phyloP scores from a whole-genome alignment of 37 sponge, comb jelly and placozoan species.

The Spongilla lacustris region DNA sequence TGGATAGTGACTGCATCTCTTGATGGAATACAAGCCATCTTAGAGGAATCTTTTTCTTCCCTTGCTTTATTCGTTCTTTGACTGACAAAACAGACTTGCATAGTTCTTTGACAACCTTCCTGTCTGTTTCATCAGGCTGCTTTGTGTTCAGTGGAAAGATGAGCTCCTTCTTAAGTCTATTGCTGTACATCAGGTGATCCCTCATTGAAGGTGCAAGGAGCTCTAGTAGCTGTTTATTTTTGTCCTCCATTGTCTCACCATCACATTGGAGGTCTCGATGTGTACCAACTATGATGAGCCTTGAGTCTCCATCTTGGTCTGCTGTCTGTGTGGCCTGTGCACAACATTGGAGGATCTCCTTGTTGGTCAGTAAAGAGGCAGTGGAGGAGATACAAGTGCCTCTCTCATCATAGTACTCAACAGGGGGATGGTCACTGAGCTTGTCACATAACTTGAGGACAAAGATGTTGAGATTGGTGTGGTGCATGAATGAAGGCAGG shows the following conservation, averaged over 20 bases:
- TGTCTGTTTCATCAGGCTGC: neutral
- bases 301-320: neutral
- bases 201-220: neutral
- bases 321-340: neutral
- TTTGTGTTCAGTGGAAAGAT: neutral
- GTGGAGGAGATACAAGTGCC: neutral
- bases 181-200: neutral
- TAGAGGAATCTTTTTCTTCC: neutral
- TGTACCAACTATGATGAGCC: neutral
- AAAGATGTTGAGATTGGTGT: neutral
- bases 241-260: neutral
- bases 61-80: neutral
- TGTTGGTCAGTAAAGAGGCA: neutral
- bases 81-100: neutral
- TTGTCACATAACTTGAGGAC: neutral
- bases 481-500: neutral
- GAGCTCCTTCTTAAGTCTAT: neutral
- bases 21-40: neutral
- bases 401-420: neutral
- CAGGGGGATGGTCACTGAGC: neutral
- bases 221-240: neutral
- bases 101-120: neutral
- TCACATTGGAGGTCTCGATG: conserved; percentile 1
- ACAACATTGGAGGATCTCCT: neutral
- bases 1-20: neutral